phyloP scores from a whole-genome alignment of 92 coral and sea anemone species.

The Epizoanthus stellaris region DNA sequence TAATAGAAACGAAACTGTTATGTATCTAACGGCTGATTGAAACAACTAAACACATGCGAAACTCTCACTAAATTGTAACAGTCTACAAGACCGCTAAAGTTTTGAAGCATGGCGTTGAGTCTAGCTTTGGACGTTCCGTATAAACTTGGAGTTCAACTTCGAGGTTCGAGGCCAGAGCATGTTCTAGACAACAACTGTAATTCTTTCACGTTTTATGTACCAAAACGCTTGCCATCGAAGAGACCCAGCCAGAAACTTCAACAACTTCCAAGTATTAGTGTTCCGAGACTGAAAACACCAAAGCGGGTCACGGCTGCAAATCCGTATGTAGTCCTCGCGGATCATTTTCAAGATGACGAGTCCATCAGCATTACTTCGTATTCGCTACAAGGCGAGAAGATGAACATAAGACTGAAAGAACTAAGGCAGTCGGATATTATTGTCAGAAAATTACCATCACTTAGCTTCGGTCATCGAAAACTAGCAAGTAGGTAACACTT shows the following conservation, averaged over 20 bases:
- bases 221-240: constrained; percentile 11
- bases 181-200: constrained; percentile 11
- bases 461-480: neutral
- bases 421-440: neutral
- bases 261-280: neutral
- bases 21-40: neutral
- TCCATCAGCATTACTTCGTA: constrained; percentile 7
- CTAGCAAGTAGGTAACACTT: constrained; percentile 1
- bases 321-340: neutral
- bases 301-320: neutral
- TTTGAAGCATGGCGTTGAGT: neutral
- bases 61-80: neutral
- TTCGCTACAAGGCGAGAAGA: constrained; percentile 20
- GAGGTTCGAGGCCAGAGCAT: constrained; percentile 15
- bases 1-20: constrained; percentile 10
- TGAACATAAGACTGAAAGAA: constrained; percentile 2
- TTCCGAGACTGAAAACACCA: neutral
- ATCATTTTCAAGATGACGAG: constrained; percentile 31
- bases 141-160: constrained; percentile 1
- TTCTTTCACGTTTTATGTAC: constrained; percentile 1
- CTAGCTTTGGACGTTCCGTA: constrained; percentile 15
- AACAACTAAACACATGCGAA: neutral
- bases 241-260: neutral
- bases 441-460: neutral
- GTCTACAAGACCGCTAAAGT: neutral